Conservation (phyloP, 2,797 vertebrate genomes). For the Ambastaia sidthimunki region DNA sequence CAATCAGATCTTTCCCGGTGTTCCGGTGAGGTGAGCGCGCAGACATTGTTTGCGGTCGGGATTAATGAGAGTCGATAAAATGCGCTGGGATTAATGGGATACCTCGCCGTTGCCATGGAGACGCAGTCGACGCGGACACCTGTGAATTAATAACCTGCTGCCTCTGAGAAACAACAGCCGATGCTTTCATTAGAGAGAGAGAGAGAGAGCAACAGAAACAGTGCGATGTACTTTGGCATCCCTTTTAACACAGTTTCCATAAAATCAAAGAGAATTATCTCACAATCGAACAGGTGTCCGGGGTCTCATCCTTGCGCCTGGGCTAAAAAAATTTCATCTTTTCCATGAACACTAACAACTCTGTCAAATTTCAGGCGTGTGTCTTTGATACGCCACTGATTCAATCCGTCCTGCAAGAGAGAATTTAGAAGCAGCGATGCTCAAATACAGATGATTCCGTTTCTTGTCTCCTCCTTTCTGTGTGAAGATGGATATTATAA, state of each 20-base stretch:
- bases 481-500: background rate
- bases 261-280: constrained; percentile 63
- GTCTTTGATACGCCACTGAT: background rate
- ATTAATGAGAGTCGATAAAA: constrained; percentile 52
- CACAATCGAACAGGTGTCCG: constrained; percentile 62
- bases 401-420: background rate
- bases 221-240: constrained; percentile 52
- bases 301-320: constrained; percentile 27
- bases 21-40: background rate
- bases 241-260: constrained; percentile 60
- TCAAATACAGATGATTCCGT: background rate
- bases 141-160: constrained; percentile 62
- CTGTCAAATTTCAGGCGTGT: constrained; percentile 9
- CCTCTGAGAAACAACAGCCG: constrained; percentile 50
- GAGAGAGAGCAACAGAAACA: constrained; percentile 6
- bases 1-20: constrained; percentile 43
- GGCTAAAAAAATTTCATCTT: constrained; percentile 36
- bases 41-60: constrained; percentile 55
- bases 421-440: background rate
- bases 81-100: constrained; percentile 53
- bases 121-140: constrained; percentile 57
- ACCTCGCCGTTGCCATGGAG: constrained; percentile 57
- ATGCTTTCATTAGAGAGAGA: constrained; percentile 60
- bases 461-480: background rate
- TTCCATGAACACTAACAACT: constrained; percentile 31